A percentile compares a stretch with the other conserved stretches of the same genome.
phyloP scores from a whole-genome alignment of 2,113 vertebrate genomes.

The Alosa alosa region DNA sequence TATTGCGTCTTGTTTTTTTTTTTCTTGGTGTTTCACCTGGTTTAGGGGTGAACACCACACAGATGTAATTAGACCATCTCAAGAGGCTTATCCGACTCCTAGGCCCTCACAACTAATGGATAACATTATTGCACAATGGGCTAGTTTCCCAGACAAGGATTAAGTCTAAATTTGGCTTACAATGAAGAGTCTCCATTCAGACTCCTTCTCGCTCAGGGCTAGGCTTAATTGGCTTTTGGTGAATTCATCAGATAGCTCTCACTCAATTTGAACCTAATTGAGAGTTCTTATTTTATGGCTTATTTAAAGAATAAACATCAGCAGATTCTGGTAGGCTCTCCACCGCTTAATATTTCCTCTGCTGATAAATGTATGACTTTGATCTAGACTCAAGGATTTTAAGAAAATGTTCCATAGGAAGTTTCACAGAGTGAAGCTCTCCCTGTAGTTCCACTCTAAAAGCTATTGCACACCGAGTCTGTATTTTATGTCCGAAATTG shows the following conservation, averaged over 20 bases:
- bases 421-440: too few species aligned
- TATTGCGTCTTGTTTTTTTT: background rate
- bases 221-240: background rate
- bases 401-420: background rate
- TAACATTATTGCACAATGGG: background rate
- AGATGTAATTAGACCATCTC: background rate
- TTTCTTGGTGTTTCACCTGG: background rate
- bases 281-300: background rate
- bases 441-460: too few species aligned
- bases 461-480: too few species aligned
- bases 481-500: too few species aligned
- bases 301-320: background rate
- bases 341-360: background rate
- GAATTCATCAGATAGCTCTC: background rate
- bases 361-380: background rate
- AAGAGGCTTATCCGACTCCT: background rate
- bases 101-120: background rate
- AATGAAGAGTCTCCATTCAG: background rate
- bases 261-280: constrained; percentile 7
- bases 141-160: background rate
- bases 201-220: background rate
- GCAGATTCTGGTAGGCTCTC: background rate
- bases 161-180: constrained; percentile 1
- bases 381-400: background rate
- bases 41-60: background rate